A percentile compares a stretch with the other conserved stretches of the same genome.
Conservation (phyloP, 2,113 vertebrate species). For the Pelusios castaneus region DNA sequence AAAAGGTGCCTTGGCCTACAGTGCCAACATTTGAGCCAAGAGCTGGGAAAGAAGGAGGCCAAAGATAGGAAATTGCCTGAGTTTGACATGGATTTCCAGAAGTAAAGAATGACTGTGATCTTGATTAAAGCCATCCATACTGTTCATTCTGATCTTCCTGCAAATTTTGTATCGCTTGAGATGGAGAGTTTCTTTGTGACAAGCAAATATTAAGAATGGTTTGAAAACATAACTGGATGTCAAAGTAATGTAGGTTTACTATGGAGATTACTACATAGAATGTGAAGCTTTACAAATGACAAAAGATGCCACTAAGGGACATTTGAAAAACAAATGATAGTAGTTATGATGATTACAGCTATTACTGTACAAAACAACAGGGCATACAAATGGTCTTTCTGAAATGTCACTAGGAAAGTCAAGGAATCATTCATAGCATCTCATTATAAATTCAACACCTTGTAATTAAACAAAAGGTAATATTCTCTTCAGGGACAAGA, state of each 20-base stretch:
- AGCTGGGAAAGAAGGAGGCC: background rate
- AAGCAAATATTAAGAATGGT: background rate
- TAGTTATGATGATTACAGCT: conserved; percentile 13
- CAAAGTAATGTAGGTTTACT: background rate
- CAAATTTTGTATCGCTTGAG: rapidly evolving
- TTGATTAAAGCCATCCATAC: background rate
- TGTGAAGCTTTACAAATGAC: background rate
- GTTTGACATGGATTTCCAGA: background rate
- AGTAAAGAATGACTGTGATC: background rate
- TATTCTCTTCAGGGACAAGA: conserved; percentile 5
- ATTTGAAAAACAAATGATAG: conserved; percentile 33
- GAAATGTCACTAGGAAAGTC: conserved; percentile 19
- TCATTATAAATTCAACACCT: background rate
- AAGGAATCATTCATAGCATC: background rate
- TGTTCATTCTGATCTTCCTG: background rate
- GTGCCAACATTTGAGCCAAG: background rate
- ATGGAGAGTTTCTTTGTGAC: rapidly evolving
- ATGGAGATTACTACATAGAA: background rate
- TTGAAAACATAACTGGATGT: background rate
- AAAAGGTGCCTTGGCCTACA: background rate
- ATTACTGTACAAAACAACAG: background rate
- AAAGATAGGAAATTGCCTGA: background rate
- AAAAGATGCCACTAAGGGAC: conserved; percentile 33
- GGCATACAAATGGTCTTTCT: conserved; percentile 17
- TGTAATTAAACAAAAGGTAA: conserved; percentile 31